phyloP scores from a whole-genome alignment of 2,797 vertebrate species.

The Pachyuromys duprasi region DNA sequence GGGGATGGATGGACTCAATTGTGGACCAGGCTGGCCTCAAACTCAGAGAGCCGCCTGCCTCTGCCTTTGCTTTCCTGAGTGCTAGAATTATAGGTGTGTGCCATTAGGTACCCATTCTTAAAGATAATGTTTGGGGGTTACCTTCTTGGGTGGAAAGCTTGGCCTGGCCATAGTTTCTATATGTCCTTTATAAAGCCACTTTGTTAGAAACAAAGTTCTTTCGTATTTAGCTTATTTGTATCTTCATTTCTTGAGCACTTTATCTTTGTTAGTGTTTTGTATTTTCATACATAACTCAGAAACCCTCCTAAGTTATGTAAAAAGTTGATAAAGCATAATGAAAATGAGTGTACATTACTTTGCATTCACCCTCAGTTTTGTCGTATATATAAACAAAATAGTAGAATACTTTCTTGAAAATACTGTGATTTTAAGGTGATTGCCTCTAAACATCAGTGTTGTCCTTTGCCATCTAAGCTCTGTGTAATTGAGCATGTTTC shows the following conservation, averaged over 20 bases:
- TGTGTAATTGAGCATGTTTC: background rate
- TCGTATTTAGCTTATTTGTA: background rate
- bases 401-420: slow-evolving; percentile 42
- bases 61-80: too few species aligned
- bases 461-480: slow-evolving; percentile 1
- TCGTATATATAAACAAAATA: slow-evolving; percentile 48
- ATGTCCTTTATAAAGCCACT: slow-evolving; percentile 46
- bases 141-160: background rate
- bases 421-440: slow-evolving; percentile 42
- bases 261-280: slow-evolving; percentile 56
- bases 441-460: background rate
- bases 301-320: slow-evolving; percentile 66
- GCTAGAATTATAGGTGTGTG: too few species aligned
- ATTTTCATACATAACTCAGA: slow-evolving; percentile 68
- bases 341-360: slow-evolving; percentile 56
- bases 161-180: background rate
- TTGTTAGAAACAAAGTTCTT: slow-evolving; percentile 3
- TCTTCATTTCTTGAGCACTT: slow-evolving; percentile 68
- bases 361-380: slow-evolving; percentile 55
- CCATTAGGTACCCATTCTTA: background rate
- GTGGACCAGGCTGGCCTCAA: too few species aligned
- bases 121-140: background rate
- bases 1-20: too few species aligned
- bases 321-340: slow-evolving; percentile 45
- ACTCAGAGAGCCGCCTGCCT: too few species aligned